Conservation (phyloP, 2,888 invertebrate species). For the Agonopterix subpropinquella region DNA sequence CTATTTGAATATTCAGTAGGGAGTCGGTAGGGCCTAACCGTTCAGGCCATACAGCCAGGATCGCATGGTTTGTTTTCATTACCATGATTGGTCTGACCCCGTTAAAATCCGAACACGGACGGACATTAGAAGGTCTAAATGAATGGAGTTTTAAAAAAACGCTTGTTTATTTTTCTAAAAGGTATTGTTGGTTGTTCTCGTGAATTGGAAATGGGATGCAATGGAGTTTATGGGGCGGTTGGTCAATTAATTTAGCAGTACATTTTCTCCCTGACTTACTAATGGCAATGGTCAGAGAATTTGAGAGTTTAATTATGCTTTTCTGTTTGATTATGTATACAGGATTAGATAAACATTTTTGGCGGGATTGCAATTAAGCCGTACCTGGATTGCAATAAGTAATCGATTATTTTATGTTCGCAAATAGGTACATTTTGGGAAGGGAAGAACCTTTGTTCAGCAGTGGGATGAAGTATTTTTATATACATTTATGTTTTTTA, state of each 20-base stretch:
- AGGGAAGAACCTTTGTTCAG: too few relatives aligned
- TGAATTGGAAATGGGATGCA: neutral
- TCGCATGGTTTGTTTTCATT: conserved; percentile 71
- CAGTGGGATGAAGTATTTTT: too few relatives aligned
- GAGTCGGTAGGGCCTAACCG: conserved; percentile 32
- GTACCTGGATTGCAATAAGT: too few relatives aligned
- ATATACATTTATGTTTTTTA: too few relatives aligned
- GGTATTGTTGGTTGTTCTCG: neutral
- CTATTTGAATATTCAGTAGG: conserved; percentile 60
- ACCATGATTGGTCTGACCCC: conserved; percentile 69
- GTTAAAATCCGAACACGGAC: conserved; percentile 31
- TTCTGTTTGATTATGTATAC: neutral
- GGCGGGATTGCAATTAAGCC: too few relatives aligned
- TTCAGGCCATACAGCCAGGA: conserved; percentile 13
- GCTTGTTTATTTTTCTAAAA: conserved; percentile 9
- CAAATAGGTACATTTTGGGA: too few relatives aligned
- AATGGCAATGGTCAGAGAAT: neutral
- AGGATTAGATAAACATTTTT: too few relatives aligned
- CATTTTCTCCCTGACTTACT: too few relatives aligned
- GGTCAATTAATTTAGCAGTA: neutral
- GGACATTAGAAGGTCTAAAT: conserved; percentile 7
- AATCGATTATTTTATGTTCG: too few relatives aligned
- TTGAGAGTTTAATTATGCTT: neutral
- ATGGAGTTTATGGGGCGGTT: neutral
- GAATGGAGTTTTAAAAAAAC: conserved; percentile 9